Conservation (phyloP, 2,888 invertebrate genomes). For the Tribolium freemani region DNA sequence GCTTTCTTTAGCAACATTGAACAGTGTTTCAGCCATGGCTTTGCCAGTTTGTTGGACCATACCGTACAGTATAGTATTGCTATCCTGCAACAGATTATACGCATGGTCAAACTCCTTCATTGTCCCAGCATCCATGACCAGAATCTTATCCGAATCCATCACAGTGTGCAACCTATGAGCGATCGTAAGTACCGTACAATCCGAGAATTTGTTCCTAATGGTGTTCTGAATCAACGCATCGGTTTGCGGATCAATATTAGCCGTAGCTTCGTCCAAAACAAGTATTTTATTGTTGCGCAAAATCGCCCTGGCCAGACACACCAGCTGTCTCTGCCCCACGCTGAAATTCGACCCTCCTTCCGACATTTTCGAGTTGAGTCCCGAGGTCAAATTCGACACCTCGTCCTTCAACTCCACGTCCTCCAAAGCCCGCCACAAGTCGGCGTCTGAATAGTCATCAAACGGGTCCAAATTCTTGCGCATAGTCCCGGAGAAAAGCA, state of each 20-base stretch:
- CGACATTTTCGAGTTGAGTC: conserved; percentile 68
- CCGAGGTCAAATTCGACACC: conserved; percentile 67
- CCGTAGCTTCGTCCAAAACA: conserved; percentile 80
- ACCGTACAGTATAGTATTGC: conserved; percentile 71
- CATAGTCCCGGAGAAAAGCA: conserved; percentile 87
- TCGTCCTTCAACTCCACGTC: conserved; percentile 83
- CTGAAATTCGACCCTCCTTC: conserved; percentile 74
- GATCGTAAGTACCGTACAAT: conserved; percentile 86
- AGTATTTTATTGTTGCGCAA: conserved; percentile 66
- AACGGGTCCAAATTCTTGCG: conserved; percentile 93
- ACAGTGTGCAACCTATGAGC: conserved; percentile 88
- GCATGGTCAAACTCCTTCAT: conserved; percentile 86
- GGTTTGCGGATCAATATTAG: conserved; percentile 85
- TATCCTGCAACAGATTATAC: conserved; percentile 72
- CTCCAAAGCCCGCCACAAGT: conserved; percentile 85
- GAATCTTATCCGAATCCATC: conserved; percentile 86
- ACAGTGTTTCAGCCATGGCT: conserved; percentile 76
- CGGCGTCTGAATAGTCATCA: conserved; percentile 79
- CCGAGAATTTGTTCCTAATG: conserved; percentile 80
- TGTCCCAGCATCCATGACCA: conserved; percentile 85
- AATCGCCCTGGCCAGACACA: conserved; percentile 79
- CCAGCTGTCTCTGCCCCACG: conserved; percentile 75
- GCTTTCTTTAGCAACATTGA: conserved; percentile 71
- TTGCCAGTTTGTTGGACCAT: conserved; percentile 82
- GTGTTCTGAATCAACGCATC: conserved; percentile 83